Evolutionary conservation across 2,113 vertebrate genomes (phyloP).

Genomic region (Megaceryle torquata): DNA sequence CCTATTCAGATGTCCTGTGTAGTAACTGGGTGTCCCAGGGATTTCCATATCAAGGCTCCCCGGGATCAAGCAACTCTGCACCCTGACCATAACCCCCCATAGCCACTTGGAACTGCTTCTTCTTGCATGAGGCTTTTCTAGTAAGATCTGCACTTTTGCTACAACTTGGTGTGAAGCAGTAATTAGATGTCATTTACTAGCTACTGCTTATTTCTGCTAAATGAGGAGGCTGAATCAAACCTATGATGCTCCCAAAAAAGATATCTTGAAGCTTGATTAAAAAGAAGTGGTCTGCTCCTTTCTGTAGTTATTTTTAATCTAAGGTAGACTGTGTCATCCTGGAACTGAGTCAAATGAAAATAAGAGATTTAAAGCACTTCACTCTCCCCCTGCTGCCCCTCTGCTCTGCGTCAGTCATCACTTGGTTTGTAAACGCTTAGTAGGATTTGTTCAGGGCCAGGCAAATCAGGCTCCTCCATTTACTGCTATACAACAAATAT

Average conservation of each 20-base stretch:
- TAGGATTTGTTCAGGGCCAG: constrained; percentile 30
- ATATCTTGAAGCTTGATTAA: background rate
- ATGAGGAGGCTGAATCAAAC: background rate
- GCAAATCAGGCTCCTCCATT: constrained; percentile 24
- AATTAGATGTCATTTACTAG: background rate
- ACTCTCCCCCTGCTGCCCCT: constrained; percentile 2
- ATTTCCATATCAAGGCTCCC: background rate
- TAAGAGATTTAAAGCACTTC: constrained; percentile 22
- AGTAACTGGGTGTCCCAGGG: background rate
- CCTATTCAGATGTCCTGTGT: background rate
- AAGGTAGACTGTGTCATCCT: constrained; percentile 2
- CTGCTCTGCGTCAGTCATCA: constrained; percentile 53
- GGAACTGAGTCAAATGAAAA: constrained; percentile 51
- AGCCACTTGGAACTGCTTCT: background rate
- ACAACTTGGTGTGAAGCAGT: background rate
- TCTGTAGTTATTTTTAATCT: constrained; percentile 33
- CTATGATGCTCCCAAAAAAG: background rate
- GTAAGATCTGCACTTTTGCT: background rate
- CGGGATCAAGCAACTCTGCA: background rate
- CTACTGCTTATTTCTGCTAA: background rate
- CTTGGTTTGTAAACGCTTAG: constrained; percentile 31
- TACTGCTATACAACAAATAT: constrained; percentile 26
- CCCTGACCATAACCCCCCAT: accelerated
- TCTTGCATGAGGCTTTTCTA: background rate
- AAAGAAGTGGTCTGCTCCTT: background rate